Base-by-base conservation (phyloP, 2,888 invertebrate genomes). In the Mechanitis messenoides region DNA sequence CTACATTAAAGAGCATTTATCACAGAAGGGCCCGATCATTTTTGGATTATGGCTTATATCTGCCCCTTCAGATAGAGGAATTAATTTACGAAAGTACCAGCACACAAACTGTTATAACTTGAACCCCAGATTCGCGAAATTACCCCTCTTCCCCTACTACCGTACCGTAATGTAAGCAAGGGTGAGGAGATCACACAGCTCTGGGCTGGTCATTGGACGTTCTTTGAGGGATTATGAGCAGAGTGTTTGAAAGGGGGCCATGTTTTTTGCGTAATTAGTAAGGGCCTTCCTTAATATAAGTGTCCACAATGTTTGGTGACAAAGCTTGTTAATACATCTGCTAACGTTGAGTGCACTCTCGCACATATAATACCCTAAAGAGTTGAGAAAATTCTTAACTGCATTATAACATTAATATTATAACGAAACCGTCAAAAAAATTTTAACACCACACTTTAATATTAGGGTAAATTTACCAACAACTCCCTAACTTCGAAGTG, bases 41-140 rank as follows among this genome's bases (percentile, higher is more conserved):
- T 87, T 84, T 84, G 87, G 87, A 89, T 89, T 88, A 89, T 83
- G 78, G 75, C 87, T 88, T 87, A 89, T 83, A 77, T 75, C 86
- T 79, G 83, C 83, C 85, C 82, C 78, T 74, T 67, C 74, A 81
- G 81, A 86, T 84, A 85, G 79, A 81, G 81, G 87, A 84, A 89
- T 90, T 88, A 85, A 90, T 88, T 89, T 83, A 76, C 74, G 75
- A 77, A 78, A 83, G 78, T 76, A 76, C 76, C 71, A 50, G 57
- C 70, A 61, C 67, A 66, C 62, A 28, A 53, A 68, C 88, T 85
- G 80, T 64, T 70, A 60, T 76, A 77, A 62, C 53, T 59, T 71
- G 85, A 76, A 60, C 86, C 68, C 63, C 75, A 74, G 75, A 76
- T 76, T 69, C 73, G 69, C 62, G 57, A 66, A 45, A 55, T 54